Base-by-base conservation (phyloP, 2,113 vertebrate species). In the Nannobrachium achirus region DNA sequence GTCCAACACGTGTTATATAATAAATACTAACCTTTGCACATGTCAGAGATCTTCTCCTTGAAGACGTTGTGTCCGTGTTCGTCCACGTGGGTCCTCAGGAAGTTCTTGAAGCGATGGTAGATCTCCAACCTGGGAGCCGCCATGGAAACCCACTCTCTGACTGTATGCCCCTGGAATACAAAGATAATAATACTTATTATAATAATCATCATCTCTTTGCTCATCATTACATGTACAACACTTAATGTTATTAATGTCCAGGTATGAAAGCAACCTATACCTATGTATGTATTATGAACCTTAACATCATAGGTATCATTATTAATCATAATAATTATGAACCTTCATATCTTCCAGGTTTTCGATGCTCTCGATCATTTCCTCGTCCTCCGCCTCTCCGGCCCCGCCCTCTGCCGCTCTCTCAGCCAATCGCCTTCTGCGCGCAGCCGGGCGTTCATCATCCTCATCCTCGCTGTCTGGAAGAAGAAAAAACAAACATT, bases 1-100 rank as follows among this genome's bases (percentile, higher is more conserved):
- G n/a, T n/a, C n/a, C n/a, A n/a, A n/a, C n/a, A n/a, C n/a, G n/a
- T n/a, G n/a, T n/a, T n/a, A n/a, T n/a, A n/a, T n/a, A n/a, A n/a
- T n/a, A n/a, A n/a, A n/a, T n/a, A n/a, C n/a, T n/a, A n/a, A n/a
- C 98, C 98, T 97, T 99, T 99, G 88, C 98, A 99, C 98, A 99
- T 98, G 89, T 99, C 98, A 0, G 95, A 96, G 91, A 99, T 98
- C 83, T 95, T 95, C 86, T 98, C 97, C 85, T 99, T 99, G 88
- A 99, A 99, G 56, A 99, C 97, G 0, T 99, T 99, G 92, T 97
- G 98, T 8, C 97, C 97, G 0, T 93, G 95, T 63, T 96, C 92
- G 20, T 99, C 97, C 64, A 99, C 97, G 0, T 99, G 96, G 0
- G 97, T 98, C 61, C 97, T 94, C 81, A 99, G 85, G 73, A 99